A percentile compares a stretch with the other conserved stretches of the same genome.
Evolutionary conservation across 1,140 invertebrate genomes (phyloP).

Genomic region (Ooceraea biroi): DNA sequence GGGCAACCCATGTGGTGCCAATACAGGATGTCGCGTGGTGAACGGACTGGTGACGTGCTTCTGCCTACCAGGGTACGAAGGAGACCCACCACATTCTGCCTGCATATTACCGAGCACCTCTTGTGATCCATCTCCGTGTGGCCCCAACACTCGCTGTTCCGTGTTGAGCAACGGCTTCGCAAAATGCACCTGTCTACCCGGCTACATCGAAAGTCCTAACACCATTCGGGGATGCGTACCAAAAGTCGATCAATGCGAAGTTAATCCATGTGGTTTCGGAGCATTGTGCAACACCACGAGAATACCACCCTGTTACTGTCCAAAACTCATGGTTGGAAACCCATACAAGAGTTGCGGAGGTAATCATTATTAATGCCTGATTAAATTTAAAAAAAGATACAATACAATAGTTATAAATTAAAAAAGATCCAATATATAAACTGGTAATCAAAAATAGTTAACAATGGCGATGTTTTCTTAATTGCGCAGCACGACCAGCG

Average conservation of each 20-base stretch:
- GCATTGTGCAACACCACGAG: constrained; percentile 93
- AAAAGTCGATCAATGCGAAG: constrained; percentile 92
- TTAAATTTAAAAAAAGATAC: neutral
- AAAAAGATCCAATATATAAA: constrained; percentile 1
- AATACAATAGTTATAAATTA: neutral
- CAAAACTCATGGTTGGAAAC: constrained; percentile 91
- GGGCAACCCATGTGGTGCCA: constrained; percentile 94
- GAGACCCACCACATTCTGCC: constrained; percentile 90
- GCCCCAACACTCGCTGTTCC: constrained; percentile 94
- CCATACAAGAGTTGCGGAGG: constrained; percentile 91
- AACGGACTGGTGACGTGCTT: constrained; percentile 92
- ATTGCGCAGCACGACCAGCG: constrained; percentile 72
- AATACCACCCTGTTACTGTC: constrained; percentile 93
- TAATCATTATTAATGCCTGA: constrained; percentile 67
- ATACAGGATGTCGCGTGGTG: constrained; percentile 92
- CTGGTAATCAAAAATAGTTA: neutral
- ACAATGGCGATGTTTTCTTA: neutral
- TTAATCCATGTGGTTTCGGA: constrained; percentile 92
- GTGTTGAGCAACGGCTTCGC: constrained; percentile 93
- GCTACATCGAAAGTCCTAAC: constrained; percentile 94
- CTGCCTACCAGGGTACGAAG: constrained; percentile 95
- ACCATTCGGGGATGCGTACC: constrained; percentile 94
- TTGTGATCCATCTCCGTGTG: constrained; percentile 94
- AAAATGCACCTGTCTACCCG: constrained; percentile 94
- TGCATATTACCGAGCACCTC: constrained; percentile 91